phyloP scores from a whole-genome alignment of 2,888 invertebrate genomes.

The Crossocerus cetratus region DNA sequence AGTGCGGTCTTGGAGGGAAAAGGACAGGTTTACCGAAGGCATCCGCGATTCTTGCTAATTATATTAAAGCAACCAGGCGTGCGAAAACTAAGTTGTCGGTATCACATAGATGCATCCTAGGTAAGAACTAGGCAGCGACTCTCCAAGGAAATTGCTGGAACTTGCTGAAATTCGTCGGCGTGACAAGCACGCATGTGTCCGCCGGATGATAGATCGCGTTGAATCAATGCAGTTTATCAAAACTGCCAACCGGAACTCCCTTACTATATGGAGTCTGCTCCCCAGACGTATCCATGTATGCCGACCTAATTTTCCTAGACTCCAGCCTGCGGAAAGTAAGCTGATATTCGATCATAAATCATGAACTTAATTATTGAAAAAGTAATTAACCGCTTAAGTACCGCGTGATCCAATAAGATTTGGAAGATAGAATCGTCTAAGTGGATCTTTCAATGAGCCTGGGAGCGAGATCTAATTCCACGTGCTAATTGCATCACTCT shows the following conservation, averaged over 20 bases:
- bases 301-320: no score
- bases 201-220: constrained; percentile 34
- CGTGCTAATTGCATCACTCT: constrained; percentile 61
- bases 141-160: constrained; percentile 19
- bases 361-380: no score
- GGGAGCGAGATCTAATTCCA: constrained; percentile 40
- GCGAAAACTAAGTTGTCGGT: constrained; percentile 43
- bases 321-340: no score
- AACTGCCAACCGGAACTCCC: constrained; percentile 39
- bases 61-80: constrained; percentile 50
- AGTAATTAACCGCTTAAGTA: no score
- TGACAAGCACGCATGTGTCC: constrained; percentile 13
- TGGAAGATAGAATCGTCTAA: no score
- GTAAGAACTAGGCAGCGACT: constrained; percentile 36
- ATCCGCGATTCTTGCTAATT: constrained; percentile 55
- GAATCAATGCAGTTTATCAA: constrained; percentile 31
- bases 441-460: no score
- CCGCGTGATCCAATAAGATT: no score
- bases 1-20: neutral
- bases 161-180: constrained; percentile 19
- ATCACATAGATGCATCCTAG: constrained; percentile 48
- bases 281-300: no score
- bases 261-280: neutral
- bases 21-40: constrained; percentile 41
- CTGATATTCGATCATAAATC: no score